Evolutionary conservation across 2,888 invertebrate species (phyloP).

Genomic region (Lapara coniferarum): DNA sequence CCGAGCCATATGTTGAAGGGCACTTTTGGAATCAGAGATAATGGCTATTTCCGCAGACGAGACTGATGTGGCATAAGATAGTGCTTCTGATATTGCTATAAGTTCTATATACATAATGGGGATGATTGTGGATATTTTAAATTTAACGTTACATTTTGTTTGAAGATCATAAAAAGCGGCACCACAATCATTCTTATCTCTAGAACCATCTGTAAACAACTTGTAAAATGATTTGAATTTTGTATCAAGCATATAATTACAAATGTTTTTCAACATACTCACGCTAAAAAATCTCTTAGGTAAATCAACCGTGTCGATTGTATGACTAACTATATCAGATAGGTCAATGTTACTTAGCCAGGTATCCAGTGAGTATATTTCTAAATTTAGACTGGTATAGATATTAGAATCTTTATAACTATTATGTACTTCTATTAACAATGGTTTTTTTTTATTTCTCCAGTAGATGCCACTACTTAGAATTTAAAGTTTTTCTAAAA

Average conservation of each 20-base stretch:
- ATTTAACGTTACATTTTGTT: neutral
- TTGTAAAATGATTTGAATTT: conserved; percentile 13
- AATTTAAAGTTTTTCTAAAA: neutral
- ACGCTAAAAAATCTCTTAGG: conserved; percentile 7
- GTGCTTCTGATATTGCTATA: conserved; percentile 24
- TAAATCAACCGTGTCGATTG: neutral
- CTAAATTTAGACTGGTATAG: neutral
- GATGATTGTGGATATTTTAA: conserved; percentile 16
- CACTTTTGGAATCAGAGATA: conserved; percentile 29
- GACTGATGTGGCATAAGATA: conserved; percentile 1
- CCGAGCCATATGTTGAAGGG: conserved; percentile 29
- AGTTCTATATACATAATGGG: conserved; percentile 27
- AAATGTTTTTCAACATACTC: neutral
- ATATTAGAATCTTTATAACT: neutral
- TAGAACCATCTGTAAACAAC: conserved; percentile 28
- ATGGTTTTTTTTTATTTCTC: conserved; percentile 32
- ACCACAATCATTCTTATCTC: neutral
- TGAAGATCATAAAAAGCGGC: conserved; percentile 26
- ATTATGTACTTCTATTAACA: conserved; percentile 26
- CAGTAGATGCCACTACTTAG: conserved; percentile 26
- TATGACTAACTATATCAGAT: neutral
- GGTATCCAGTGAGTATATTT: conserved; percentile 19
- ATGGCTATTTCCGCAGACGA: neutral
- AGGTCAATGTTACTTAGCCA: conserved; percentile 21
- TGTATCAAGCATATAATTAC: neutral